Conservation (phyloP, 2,113 vertebrate species). For the Apteryx owenii region DNA sequence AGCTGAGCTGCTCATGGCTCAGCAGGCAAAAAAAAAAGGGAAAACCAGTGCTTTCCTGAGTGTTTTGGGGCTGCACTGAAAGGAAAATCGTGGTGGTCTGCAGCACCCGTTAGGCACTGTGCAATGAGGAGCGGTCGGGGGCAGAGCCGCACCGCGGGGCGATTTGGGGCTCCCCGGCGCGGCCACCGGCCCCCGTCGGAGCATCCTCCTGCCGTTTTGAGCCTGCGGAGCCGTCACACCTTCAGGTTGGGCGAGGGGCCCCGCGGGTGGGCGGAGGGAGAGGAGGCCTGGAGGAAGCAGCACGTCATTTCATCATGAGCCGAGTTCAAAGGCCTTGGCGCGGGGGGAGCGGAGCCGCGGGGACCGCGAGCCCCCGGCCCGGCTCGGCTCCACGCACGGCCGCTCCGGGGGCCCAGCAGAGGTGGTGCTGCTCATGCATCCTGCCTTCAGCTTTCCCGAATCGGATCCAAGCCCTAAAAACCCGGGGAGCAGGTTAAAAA, state of each 20-base stretch:
- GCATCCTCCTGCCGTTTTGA: no score
- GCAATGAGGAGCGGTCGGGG: not conserved
- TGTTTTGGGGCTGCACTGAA: not conserved
- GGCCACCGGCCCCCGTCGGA: no score
- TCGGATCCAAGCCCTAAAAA: not conserved
- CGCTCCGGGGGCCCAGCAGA: no score
- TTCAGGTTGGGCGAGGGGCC: not conserved
- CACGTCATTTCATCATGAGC: not conserved
- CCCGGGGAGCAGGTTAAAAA: not conserved
- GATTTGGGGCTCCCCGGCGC: no score
- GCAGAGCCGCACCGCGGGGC: no score
- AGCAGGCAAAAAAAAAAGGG: not conserved
- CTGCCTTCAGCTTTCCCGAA: not conserved
- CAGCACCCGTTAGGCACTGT: not conserved
- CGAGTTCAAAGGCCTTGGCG: no score
- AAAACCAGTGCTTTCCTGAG: not conserved
- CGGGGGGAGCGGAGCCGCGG: no score
- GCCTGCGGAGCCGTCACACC: no score
- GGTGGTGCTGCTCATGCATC: not conserved
- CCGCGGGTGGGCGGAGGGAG: not conserved
- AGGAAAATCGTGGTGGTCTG: not conserved
- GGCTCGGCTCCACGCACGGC: no score
- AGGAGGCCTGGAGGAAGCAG: not conserved
- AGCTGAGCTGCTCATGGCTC: not conserved
- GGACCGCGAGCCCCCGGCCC: not conserved